These are phyloP conservation scores for Kobus ellipsiprymnus DNA, from an alignment of 2,113 vertebrate genomes.

Conservation along the genomic window DNA sequence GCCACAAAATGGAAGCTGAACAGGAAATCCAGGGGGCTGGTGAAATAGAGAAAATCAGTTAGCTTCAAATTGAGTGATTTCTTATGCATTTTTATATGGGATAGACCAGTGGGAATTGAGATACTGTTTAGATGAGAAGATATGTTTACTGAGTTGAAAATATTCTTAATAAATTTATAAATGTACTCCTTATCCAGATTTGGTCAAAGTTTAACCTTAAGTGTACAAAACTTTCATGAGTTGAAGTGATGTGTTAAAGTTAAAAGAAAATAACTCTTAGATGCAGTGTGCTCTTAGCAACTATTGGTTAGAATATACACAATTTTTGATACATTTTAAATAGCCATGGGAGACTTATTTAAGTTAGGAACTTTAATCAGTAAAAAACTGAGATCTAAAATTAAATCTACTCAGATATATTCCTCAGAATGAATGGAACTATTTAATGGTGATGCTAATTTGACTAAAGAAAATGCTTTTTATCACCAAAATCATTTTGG, in stretches of 20 bases:
- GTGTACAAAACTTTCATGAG: background rate
- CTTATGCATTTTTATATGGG: background rate
- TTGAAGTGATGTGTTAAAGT: background rate
- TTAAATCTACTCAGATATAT: background rate
- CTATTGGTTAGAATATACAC: background rate
- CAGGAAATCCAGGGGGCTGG: background rate
- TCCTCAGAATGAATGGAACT: background rate
- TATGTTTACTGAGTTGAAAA: background rate
- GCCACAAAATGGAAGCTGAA: background rate
- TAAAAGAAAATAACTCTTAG: background rate
- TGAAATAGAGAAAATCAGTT: background rate
- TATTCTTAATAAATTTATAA: background rate
- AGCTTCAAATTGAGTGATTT: background rate
- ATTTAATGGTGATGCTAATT: background rate
- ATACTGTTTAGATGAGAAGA: background rate
- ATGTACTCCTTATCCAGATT: background rate
- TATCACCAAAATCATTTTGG: background rate
- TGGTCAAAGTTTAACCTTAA: background rate
- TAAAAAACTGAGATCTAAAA: background rate
- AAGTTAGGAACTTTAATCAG: background rate
- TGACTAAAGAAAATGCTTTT: conserved; percentile 8
- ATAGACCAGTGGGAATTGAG: background rate
- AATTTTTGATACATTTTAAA: background rate
- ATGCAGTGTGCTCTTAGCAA: background rate
- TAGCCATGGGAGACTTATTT: background rate